phyloP scores from a whole-genome alignment of 2,888 invertebrate species.

The Parascotia fuliginaria region DNA sequence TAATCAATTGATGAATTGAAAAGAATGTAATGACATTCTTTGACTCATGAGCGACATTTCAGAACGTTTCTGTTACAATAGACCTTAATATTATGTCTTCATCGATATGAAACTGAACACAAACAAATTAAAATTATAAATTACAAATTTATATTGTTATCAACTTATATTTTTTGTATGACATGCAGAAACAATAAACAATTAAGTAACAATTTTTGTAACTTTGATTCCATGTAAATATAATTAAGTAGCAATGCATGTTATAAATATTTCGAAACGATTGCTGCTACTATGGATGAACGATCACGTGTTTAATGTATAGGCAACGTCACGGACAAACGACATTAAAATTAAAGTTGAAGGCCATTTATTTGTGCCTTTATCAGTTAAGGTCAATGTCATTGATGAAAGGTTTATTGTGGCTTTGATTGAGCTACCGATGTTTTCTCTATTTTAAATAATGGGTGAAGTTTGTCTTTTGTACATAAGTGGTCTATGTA shows the following conservation, averaged over 20 bases:
- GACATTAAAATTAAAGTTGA: constrained; percentile 17
- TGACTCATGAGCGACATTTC: too few species aligned
- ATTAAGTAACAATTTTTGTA: background rate
- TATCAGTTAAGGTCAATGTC: constrained; percentile 8
- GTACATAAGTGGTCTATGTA: too few species aligned
- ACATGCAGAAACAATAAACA: background rate
- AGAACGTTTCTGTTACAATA: too few species aligned
- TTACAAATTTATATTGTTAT: too few species aligned
- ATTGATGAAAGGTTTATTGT: background rate
- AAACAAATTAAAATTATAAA: too few species aligned
- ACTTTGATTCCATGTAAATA: background rate
- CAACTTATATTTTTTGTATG: background rate
- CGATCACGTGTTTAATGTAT: background rate
- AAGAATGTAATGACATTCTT: too few species aligned
- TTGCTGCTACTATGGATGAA: background rate
- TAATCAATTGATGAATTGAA: too few species aligned
- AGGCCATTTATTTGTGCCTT: constrained; percentile 9
- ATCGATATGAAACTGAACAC: too few species aligned
- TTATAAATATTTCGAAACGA: background rate
- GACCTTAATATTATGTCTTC: too few species aligned
- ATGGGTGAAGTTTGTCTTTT: too few species aligned
- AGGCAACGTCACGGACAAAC: constrained; percentile 7
- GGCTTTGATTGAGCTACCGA: too few species aligned
- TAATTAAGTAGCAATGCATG: background rate
- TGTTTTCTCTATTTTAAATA: too few species aligned